These are phyloP conservation scores for Meteorus cinctellus DNA, from an alignment of 2,888 invertebrate genomes.

Conservation along the genomic window DNA sequence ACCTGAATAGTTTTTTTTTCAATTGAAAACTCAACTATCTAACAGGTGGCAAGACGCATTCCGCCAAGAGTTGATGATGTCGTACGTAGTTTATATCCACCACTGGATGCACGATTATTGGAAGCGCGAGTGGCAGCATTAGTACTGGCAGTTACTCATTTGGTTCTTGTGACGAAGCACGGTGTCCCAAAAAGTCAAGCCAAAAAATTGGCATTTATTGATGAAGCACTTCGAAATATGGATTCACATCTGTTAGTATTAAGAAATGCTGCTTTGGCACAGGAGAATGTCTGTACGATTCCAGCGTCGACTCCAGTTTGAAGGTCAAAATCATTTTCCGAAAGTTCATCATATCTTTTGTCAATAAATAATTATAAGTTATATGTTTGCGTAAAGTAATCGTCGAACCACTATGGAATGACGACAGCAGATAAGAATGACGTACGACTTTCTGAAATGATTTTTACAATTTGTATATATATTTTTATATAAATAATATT, in stretches of 20 bases:
- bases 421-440: too few relatives aligned
- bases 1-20: not conserved
- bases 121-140: slow-evolving; percentile 82
- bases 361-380: not conserved
- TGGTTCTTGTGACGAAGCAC: slow-evolving; percentile 80
- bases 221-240: slow-evolving; percentile 79
- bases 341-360: not conserved
- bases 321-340: slow-evolving; percentile 17
- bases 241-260: slow-evolving; percentile 77
- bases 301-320: slow-evolving; percentile 70
- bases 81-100: slow-evolving; percentile 82
- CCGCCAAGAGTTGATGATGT: slow-evolving; percentile 83
- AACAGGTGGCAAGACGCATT: slow-evolving; percentile 78
- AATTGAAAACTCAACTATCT: slow-evolving; percentile 39
- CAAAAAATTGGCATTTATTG: slow-evolving; percentile 76
- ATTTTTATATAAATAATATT: not conserved
- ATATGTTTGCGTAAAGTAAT: not conserved
- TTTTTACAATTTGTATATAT: slow-evolving; percentile 7
- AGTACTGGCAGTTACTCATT: slow-evolving; percentile 80
- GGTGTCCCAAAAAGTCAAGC: slow-evolving; percentile 74
- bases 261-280: slow-evolving; percentile 75
- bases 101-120: slow-evolving; percentile 80
- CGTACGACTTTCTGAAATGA: not conserved
- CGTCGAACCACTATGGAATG: not conserved
- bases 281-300: slow-evolving; percentile 73